These are phyloP conservation scores for Piliocolobus tephrosceles DNA, from an alignment of 2,113 vertebrate species.

Conservation along the genomic window DNA sequence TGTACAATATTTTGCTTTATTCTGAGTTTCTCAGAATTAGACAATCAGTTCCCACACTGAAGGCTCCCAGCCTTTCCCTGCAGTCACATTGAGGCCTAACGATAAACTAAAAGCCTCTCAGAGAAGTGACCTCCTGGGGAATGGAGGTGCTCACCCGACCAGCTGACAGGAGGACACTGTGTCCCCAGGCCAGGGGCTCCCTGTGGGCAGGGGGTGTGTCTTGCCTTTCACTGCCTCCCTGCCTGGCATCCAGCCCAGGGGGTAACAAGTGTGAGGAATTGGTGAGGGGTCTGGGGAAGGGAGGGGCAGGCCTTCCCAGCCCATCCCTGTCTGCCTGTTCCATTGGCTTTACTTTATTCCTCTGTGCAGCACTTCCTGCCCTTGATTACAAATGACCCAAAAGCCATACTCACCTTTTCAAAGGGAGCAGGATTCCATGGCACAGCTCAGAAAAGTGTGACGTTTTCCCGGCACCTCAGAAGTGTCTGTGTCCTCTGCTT, in stretches of 20 bases:
- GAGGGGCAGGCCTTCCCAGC: background rate
- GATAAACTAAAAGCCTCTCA: background rate
- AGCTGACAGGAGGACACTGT: background rate
- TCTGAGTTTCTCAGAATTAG: background rate
- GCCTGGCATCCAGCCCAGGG: background rate
- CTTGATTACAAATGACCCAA: background rate
- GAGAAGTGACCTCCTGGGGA: background rate
- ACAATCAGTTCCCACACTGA: background rate
- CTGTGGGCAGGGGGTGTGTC: background rate
- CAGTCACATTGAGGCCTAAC: background rate
- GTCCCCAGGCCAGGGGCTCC: background rate
- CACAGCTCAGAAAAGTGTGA: background rate
- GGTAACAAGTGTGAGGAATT: background rate
- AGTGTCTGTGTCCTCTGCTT: background rate
- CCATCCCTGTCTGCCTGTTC: background rate
- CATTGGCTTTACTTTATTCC: background rate
- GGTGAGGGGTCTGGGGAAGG: background rate
- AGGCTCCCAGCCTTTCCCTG: background rate
- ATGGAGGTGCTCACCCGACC: background rate
- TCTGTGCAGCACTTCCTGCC: background rate
- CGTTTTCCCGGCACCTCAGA: background rate
- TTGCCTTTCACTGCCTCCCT: background rate
- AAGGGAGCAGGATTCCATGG: background rate
- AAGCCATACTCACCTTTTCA: background rate
- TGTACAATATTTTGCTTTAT: background rate